Evolutionary conservation across 1,140 invertebrate species (phyloP).

Genomic region (Frieseomelitta varia): DNA sequence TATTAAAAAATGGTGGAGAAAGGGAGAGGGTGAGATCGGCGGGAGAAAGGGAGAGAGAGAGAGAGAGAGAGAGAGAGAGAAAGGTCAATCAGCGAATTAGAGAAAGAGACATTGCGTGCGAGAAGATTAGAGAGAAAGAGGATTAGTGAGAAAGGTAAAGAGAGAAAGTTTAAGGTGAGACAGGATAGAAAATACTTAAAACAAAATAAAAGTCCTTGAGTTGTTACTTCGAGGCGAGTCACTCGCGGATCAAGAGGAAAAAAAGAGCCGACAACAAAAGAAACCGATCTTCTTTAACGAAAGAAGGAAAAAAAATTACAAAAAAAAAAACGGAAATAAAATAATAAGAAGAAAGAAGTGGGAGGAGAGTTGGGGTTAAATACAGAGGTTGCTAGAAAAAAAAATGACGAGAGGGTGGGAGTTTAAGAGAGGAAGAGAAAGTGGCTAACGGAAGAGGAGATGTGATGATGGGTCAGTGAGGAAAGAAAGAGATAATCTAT

Average conservation of each 20-base stretch:
- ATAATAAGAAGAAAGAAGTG: constrained; percentile 22
- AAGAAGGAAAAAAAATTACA: constrained; percentile 49
- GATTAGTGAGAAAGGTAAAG: constrained; percentile 32
- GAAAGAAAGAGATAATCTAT: constrained; percentile 72
- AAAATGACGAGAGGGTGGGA: not conserved
- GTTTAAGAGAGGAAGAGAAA: constrained; percentile 1
- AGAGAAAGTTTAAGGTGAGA: constrained; percentile 5
- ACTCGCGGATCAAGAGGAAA: constrained; percentile 67
- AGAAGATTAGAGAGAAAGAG: constrained; percentile 45
- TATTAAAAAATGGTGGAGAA: not conserved
- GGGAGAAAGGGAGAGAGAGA: constrained; percentile 32
- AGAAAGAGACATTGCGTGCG: constrained; percentile 38
- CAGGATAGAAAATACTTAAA: constrained; percentile 58
- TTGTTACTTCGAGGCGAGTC: constrained; percentile 66
- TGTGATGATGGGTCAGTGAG: constrained; percentile 17
- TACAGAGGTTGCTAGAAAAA: constrained; percentile 12
- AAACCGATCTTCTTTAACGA: constrained; percentile 41
- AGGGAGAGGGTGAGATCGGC: not conserved
- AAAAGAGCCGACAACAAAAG: constrained; percentile 45
- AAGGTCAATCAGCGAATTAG: constrained; percentile 25
- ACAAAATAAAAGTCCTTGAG: constrained; percentile 54
- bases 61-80: constrained; percentile 27
- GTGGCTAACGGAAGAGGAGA: not conserved
- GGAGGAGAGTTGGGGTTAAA: constrained; percentile 11
- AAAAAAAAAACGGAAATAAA: constrained; percentile 14